Evolutionary conservation across 2,888 invertebrate genomes (phyloP).

Genomic region (Hermaeophaga mercurialis): DNA sequence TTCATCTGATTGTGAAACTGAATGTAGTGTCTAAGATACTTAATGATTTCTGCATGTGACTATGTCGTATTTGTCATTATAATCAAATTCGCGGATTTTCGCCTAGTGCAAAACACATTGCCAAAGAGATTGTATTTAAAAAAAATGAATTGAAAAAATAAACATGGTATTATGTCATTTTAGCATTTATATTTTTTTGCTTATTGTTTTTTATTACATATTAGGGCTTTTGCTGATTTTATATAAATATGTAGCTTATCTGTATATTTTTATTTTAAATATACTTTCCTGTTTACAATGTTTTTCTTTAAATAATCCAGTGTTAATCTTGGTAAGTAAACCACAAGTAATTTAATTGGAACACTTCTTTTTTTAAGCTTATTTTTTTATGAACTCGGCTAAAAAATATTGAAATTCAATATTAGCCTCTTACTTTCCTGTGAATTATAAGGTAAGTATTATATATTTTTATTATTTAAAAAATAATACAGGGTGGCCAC

Average conservation of each 20-base stretch:
- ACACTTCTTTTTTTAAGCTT: no score
- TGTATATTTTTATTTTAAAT: slow-evolving; percentile 46
- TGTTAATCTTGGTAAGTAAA: neutral
- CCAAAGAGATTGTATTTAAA: slow-evolving; percentile 23
- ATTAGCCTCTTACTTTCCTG: no score
- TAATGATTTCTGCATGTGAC: no score
- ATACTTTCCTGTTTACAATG: slow-evolving; percentile 38
- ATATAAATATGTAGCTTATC: slow-evolving; percentile 40
- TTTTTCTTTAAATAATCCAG: slow-evolving; percentile 32
- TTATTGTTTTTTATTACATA: slow-evolving; percentile 30
- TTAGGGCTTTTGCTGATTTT: slow-evolving; percentile 37
- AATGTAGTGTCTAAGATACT: no score
- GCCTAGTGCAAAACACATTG: slow-evolving; percentile 14
- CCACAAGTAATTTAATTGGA: no score
- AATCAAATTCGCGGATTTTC: neutral
- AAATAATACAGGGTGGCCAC: no score
- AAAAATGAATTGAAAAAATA: slow-evolving; percentile 14
- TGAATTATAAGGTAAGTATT: no score
- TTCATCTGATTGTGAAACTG: no score
- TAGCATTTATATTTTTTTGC: slow-evolving; percentile 32
- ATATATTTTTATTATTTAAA: no score
- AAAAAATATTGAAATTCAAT: no score
- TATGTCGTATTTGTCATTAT: no score
- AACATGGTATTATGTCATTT: slow-evolving; percentile 34
- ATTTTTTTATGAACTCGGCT: no score